Evolutionary conservation across 2,888 invertebrate genomes (phyloP).

Genomic region (Opisthograptis luteolata): DNA sequence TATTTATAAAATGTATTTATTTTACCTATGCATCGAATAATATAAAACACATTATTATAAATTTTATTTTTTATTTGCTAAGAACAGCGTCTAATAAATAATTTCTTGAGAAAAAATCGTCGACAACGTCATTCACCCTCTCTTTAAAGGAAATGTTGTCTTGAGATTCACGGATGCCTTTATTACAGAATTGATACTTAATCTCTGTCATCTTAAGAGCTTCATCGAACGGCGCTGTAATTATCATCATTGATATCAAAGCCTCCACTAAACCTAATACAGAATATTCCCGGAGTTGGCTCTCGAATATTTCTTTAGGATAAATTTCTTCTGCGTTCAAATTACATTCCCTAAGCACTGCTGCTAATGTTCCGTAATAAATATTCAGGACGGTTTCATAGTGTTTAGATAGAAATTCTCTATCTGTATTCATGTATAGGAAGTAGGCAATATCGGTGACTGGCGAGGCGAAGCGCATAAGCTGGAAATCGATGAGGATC

Average conservation of each 20-base stretch:
- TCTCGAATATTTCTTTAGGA: constrained; percentile 55
- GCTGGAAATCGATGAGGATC: constrained; percentile 63
- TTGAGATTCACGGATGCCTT: constrained; percentile 45
- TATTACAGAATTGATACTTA: constrained; percentile 54
- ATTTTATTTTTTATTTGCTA: constrained; percentile 39
- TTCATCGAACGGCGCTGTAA: constrained; percentile 64
- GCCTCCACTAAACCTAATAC: constrained; percentile 69
- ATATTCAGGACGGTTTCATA: constrained; percentile 57
- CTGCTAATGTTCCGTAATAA: constrained; percentile 65
- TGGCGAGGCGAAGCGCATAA: constrained; percentile 62
- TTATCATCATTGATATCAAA: constrained; percentile 71
- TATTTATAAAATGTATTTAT: constrained; percentile 9
- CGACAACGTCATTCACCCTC: constrained; percentile 65
- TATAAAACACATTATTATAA: neutral
- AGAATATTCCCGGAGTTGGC: constrained; percentile 62
- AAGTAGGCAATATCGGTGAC: constrained; percentile 67
- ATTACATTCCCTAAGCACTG: constrained; percentile 61
- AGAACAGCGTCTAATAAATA: constrained; percentile 56
- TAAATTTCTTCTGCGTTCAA: constrained; percentile 57
- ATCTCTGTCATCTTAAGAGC: constrained; percentile 65
- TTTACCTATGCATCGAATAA: neutral
- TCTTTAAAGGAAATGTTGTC: constrained; percentile 53
- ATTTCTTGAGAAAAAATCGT: constrained; percentile 60
- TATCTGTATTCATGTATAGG: constrained; percentile 63
- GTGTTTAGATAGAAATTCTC: constrained; percentile 54